Base-by-base conservation (phyloP, 2,888 invertebrate species). In the Chaitophorus viminalis region DNA sequence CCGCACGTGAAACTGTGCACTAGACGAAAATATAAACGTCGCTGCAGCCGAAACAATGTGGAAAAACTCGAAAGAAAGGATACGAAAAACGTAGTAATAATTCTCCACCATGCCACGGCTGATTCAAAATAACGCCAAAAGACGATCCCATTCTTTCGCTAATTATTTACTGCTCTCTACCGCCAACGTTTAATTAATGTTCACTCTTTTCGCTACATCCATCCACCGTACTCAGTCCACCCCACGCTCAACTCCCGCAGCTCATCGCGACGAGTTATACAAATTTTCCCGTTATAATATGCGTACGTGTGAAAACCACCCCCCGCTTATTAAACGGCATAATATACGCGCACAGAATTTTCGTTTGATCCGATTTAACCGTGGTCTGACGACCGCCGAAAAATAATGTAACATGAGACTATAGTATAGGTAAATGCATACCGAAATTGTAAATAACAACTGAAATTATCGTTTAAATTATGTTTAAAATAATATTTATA, bases 141-240 rank as follows among this genome's bases (percentile, higher is more conserved):
- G 52, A 86, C 86, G 54, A 86, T 86, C 79, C 87, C 81, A 74
- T 87, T 87, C 60, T 87, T 87, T 65, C n/a, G 74, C 65, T 81
- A 74, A 87, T 87, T 87, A 87, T 87, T 87, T 87, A 87, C 87
- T n/a, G 87, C 74, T 79, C 68, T 68, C 17, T 14, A 29, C 76
- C 81, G 31, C 74, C 81, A 75, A 74, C 87, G 81, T 87, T 87
- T 87, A 87, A 87, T 87, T 87, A 87, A 87, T 87, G 81, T 74
- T 87, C 81, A 39, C 60, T 78, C 39, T 77, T 86, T 68, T 68
- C 77, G 77, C 11, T n/a, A n/a, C 60, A 25, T 46, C 46, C 77
- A 2, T 52, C 70, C 33, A 21, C 11, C 54, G 9, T 21, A 74
- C 31, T 3, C 70, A 25, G 29, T 31, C 29, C 29, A 31, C n/a